phyloP scores from a whole-genome alignment of 2,797 vertebrate species.

The Thalassophryne amazonica region DNA sequence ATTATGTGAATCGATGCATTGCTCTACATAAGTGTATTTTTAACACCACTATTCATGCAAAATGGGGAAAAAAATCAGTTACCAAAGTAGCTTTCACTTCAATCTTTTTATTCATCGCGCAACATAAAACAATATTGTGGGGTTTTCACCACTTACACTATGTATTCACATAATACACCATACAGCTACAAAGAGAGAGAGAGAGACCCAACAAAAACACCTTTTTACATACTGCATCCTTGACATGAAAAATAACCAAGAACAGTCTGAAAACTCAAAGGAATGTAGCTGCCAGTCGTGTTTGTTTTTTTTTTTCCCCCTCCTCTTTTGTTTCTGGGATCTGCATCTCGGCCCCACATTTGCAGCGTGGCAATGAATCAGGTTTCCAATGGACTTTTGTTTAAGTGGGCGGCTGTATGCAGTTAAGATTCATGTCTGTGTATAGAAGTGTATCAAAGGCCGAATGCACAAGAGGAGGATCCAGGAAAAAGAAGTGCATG shows the following conservation, averaged over 20 bases:
- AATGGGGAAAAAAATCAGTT: no score
- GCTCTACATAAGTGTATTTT: no score
- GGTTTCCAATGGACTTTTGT: conserved; percentile 45
- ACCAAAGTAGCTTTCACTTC: conserved; percentile 54
- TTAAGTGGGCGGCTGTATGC: conserved; percentile 57
- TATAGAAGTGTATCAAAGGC: conserved; percentile 30
- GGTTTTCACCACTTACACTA: conserved; percentile 83
- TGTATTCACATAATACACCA: conserved; percentile 89
- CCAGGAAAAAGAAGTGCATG: conserved; percentile 61
- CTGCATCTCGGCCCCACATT: conserved; percentile 44
- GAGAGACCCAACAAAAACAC: conserved; percentile 82
- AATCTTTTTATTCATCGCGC: conserved; percentile 79
- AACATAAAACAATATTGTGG: conserved; percentile 88
- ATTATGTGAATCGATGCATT: no score
- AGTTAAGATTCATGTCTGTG: conserved; percentile 37
- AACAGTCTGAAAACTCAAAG: conserved; percentile 80
- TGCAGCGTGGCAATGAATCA: conserved; percentile 49
- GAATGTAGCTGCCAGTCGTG: conserved; percentile 86
- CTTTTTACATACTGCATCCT: conserved; percentile 87
- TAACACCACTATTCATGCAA: no score
- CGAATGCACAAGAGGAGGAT: conserved; percentile 57
- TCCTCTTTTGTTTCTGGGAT: conserved; percentile 39
- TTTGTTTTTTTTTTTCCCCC: conserved; percentile 32
- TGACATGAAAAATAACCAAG: conserved; percentile 81
- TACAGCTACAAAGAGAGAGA: conserved; percentile 85